Evolutionary conservation across 2,797 vertebrate genomes (phyloP).

Genomic region (Petrocephalus schoutedeni): DNA sequence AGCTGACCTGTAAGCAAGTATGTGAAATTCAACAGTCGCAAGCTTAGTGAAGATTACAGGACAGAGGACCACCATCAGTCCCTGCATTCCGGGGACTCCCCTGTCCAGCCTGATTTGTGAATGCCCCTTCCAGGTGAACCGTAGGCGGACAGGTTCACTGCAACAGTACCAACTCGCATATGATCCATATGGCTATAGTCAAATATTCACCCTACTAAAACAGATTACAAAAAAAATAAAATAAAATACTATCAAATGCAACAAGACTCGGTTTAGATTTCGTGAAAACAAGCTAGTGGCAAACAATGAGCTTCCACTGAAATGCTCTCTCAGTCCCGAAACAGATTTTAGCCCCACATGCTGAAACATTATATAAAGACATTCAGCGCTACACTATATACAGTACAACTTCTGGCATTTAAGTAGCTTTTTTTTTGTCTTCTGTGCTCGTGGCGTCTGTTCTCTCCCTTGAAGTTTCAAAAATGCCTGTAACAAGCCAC

Average conservation of each 20-base stretch:
- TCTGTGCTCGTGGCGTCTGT: background rate
- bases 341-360: background rate
- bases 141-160: background rate
- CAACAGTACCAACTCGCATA: constrained; percentile 9
- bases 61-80: background rate
- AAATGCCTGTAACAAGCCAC: background rate
- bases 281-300: constrained; percentile 12
- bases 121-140: background rate
- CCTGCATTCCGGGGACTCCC: background rate
- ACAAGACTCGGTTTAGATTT: background rate
- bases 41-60: constrained; percentile 12
- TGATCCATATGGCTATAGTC: constrained; percentile 13
- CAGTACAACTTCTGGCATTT: constrained; percentile 16
- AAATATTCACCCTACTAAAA: background rate
- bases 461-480: background rate
- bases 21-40: constrained; percentile 2
- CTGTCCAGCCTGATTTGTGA: constrained; percentile 5
- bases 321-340: background rate
- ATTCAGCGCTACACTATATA: constrained; percentile 25
- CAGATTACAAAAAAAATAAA: background rate
- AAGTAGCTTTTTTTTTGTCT: constrained; percentile 5
- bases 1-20: background rate
- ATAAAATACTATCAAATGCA: constrained; percentile 4
- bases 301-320: background rate
- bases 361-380: constrained; percentile 16